These are phyloP conservation scores for Drosophila picticornis DNA, from an alignment of 2,888 invertebrate species.

Conservation along the genomic window DNA sequence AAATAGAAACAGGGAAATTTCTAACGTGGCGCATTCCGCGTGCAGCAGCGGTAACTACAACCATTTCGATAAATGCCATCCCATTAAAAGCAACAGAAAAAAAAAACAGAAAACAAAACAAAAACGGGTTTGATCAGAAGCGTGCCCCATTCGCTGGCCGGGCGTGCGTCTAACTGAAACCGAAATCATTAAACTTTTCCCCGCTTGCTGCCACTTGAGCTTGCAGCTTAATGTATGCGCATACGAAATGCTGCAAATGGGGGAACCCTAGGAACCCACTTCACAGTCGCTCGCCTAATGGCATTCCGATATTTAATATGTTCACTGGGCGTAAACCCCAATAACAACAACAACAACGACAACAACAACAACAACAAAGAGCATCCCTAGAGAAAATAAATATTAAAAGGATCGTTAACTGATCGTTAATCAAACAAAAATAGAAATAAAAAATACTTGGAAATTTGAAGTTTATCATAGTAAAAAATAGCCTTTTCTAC, in stretches of 20 bases:
- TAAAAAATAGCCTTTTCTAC: not conserved
- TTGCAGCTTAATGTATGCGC: slow-evolving; percentile 61
- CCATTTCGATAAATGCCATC: slow-evolving; percentile 63
- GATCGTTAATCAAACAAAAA: slow-evolving; percentile 43
- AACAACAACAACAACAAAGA: slow-evolving; percentile 3
- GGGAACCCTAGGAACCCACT: slow-evolving; percentile 44
- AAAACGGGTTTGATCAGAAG: slow-evolving; percentile 74
- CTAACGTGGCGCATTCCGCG: slow-evolving; percentile 60
- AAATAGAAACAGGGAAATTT: slow-evolving; percentile 76
- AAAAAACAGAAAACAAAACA: slow-evolving; percentile 9
- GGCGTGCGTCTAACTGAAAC: slow-evolving; percentile 70
- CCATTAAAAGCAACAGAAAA: slow-evolving; percentile 45
- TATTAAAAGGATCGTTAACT: slow-evolving; percentile 65
- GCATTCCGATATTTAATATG: slow-evolving; percentile 39
- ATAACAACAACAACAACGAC: not conserved
- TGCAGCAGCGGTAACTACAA: slow-evolving; percentile 21
- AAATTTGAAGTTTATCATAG: not conserved
- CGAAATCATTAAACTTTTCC: slow-evolving; percentile 73
- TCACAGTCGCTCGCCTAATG: slow-evolving; percentile 30
- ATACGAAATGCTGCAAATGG: slow-evolving; percentile 36
- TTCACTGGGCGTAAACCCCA: slow-evolving; percentile 45
- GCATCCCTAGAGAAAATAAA: slow-evolving; percentile 32
- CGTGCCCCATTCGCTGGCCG: slow-evolving; percentile 52
- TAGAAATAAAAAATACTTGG: not conserved
- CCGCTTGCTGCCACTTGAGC: slow-evolving; percentile 53